Conservation (phyloP, 2,888 invertebrate genomes). For the Stenurella melanura region DNA sequence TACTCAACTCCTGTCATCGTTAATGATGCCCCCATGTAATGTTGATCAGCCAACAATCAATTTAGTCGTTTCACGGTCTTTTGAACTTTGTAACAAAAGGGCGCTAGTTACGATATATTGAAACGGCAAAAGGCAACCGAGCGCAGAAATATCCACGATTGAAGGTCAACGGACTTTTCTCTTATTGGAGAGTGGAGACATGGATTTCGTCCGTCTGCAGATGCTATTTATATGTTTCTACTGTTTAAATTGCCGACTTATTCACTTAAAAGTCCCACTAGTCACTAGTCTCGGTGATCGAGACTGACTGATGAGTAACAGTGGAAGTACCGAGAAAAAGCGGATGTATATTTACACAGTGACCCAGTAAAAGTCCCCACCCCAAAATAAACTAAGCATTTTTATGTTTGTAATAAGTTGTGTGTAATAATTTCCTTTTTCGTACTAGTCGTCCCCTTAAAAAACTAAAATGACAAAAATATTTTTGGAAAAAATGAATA, state of each 20-base stretch:
- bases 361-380: too few species aligned
- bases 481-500: too few species aligned
- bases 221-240: constrained; percentile 20
- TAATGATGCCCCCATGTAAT: constrained; percentile 4
- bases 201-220: constrained; percentile 18
- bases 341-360: constrained; percentile 14
- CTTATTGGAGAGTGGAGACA: constrained; percentile 22
- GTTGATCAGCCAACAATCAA: constrained; percentile 7
- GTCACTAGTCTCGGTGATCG: not conserved
- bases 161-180: constrained; percentile 28
- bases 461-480: too few species aligned
- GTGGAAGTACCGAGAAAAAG: not conserved
- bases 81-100: constrained; percentile 28
- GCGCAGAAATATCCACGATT: constrained; percentile 16
- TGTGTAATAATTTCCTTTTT: too few species aligned
- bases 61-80: constrained; percentile 22
- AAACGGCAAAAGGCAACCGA: not conserved
- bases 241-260: constrained; percentile 8
- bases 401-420: too few species aligned
- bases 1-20: not conserved
- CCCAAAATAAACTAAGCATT: too few species aligned
- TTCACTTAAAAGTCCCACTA: constrained; percentile 23
- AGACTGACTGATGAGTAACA: constrained; percentile 18
- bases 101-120: constrained; percentile 10
- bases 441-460: too few species aligned